Conservation (phyloP, 53 echinoderm and acorn worm species). For the Arbacia lixula region DNA sequence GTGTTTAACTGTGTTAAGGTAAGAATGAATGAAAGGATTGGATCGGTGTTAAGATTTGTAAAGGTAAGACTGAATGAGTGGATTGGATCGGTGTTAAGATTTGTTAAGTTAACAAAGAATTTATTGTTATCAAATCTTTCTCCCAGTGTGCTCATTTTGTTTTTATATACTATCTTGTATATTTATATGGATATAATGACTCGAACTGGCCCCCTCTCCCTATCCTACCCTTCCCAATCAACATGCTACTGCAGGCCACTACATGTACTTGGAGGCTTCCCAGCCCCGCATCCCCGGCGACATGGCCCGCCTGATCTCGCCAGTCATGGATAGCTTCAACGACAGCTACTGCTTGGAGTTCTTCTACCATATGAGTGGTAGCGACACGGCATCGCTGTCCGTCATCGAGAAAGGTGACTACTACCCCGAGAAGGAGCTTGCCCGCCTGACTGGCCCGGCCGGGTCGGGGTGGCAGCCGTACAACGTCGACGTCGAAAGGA, state of each 20-base stretch:
- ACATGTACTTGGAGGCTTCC: conserved; percentile 88
- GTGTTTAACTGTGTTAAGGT: too few species aligned
- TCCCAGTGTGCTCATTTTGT: not conserved
- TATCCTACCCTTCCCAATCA: too few species aligned
- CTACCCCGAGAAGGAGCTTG: conserved; percentile 36
- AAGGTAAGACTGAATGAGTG: too few species aligned
- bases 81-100: too few species aligned
- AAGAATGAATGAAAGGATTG: too few species aligned
- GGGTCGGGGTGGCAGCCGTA: conserved; percentile 63
- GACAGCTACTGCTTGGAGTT: conserved; percentile 75
- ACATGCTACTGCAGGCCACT: conserved; percentile 69
- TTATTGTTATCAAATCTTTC: too few species aligned
- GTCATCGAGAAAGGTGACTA: conserved; percentile 42
- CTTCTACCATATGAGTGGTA: conserved; percentile 93
- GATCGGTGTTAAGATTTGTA: too few species aligned
- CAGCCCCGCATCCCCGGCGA: conserved; percentile 76
- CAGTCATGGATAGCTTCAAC: conserved; percentile 46
- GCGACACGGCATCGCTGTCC: conserved; percentile 62
- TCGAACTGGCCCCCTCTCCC: too few species aligned
- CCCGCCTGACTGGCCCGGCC: conserved; percentile 59
- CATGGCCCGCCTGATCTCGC: conserved; percentile 63
- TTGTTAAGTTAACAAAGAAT: too few species aligned
- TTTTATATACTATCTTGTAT: too few species aligned
- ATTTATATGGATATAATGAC: too few species aligned
- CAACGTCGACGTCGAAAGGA: conserved; percentile 17